A percentile compares a stretch with the other conserved stretches of the same genome.
phyloP scores from a whole-genome alignment of 2,113 vertebrate species.

The Danionella cerebrum region DNA sequence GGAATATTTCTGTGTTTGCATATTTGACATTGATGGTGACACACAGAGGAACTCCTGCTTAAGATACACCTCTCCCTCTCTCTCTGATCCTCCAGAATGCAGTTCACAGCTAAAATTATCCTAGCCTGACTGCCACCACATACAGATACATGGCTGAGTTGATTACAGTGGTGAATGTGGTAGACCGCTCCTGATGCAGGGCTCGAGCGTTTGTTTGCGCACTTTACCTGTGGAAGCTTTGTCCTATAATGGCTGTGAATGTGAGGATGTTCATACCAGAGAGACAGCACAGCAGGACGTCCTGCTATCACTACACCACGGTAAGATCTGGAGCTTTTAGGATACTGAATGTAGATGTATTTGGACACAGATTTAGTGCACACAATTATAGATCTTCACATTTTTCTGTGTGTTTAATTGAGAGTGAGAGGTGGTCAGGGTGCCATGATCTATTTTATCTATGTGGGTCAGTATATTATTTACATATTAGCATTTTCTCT shows the following conservation, averaged over 20 bases:
- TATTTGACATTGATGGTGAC: slow-evolving; percentile 2
- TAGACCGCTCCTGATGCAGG: neutral
- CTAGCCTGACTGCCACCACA: neutral
- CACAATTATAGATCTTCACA: no score
- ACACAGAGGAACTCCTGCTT: neutral
- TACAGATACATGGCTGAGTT: neutral
- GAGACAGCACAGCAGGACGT: slow-evolving; percentile 74
- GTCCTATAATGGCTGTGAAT: slow-evolving; percentile 63
- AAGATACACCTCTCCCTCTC: no score
- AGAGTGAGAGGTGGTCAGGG: no score
- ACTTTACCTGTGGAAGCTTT: neutral
- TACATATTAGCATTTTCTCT: no score
- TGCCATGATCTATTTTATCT: no score
- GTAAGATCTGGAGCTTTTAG: slow-evolving; percentile 66
- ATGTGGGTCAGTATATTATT: no score
- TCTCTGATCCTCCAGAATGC: neutral
- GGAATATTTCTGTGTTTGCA: neutral
- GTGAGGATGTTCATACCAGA: slow-evolving; percentile 60
- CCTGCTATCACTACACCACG: slow-evolving; percentile 76
- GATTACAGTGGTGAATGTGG: neutral
- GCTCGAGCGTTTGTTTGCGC: neutral
- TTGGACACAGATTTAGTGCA: no score
- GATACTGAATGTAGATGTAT: no score
- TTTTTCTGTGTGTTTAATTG: no score
- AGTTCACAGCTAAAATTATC: slow-evolving; percentile 72